Evolutionary conservation across 2,888 invertebrate genomes (phyloP).

Genomic region (Morpho helenor): DNA sequence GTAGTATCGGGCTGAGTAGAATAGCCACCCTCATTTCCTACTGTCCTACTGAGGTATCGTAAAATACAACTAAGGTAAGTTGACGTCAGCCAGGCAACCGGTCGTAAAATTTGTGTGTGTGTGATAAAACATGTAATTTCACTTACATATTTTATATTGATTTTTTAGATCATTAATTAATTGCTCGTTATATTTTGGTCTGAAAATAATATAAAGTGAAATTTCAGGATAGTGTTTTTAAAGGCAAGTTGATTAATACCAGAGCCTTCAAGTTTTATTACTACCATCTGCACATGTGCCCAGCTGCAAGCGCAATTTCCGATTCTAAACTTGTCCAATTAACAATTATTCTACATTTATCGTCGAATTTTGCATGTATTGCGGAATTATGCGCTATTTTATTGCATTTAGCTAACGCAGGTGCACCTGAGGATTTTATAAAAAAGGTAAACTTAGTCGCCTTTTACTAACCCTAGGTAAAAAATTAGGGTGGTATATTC

Average conservation of each 20-base stretch:
- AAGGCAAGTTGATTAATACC: conserved; percentile 2
- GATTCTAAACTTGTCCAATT: conserved; percentile 7
- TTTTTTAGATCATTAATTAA: no score
- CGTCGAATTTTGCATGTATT: conserved; percentile 18
- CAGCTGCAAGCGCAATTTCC: conserved; percentile 3
- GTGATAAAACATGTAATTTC: no score
- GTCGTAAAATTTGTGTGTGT: no score
- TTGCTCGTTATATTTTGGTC: neutral
- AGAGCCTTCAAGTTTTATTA: conserved; percentile 3
- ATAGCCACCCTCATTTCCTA: no score
- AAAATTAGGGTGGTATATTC: no score
- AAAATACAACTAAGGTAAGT: no score
- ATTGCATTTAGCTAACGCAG: neutral
- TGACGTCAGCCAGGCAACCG: no score
- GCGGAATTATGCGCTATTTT: conserved; percentile 11
- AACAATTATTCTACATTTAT: conserved; percentile 27
- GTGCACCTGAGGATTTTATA: neutral
- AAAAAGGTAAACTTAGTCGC: neutral
- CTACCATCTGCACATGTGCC: conserved; percentile 3
- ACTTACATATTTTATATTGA: no score
- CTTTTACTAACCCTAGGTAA: no score
- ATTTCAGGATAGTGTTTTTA: conserved; percentile 15
- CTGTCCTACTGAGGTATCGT: no score
- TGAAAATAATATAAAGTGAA: conserved; percentile 12
- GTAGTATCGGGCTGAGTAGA: no score